Conservation (phyloP, 2,113 vertebrate species). For the Heptranchias perlo region DNA sequence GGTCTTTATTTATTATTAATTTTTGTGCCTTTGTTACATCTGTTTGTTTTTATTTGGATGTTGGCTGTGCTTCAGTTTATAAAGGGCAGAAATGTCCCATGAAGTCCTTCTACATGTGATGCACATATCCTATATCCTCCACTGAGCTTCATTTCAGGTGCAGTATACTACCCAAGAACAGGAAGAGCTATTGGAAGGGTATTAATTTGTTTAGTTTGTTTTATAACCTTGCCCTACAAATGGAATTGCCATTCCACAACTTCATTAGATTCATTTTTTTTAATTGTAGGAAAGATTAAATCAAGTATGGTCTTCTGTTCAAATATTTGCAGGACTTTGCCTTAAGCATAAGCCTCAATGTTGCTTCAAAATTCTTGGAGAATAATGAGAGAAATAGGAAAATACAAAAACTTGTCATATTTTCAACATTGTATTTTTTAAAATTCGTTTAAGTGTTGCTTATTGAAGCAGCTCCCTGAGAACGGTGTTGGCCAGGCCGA, state of each 20-base stretch:
- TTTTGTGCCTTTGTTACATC: not conserved
- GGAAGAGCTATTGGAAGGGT: no score
- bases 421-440: not conserved
- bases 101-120: not conserved
- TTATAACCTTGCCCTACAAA: not conserved
- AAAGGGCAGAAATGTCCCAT: not conserved
- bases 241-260: not conserved
- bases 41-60: slow-evolving; percentile 24
- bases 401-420: not conserved
- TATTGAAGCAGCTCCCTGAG: no score
- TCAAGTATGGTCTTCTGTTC: not conserved
- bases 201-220: not conserved
- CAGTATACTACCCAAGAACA: no score
- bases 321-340: not conserved
- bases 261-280: not conserved
- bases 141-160: not conserved
- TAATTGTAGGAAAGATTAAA: not conserved
- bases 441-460: no score
- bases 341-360: not conserved
- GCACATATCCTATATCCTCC: no score
- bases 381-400: not conserved
- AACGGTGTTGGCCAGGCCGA: no score
- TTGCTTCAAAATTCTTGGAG: not conserved
- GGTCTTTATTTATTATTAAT: slow-evolving; percentile 9
- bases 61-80: not conserved